These are phyloP conservation scores for Dinocampus coccinellae DNA, from an alignment of 2,888 invertebrate species.

Conservation along the genomic window DNA sequence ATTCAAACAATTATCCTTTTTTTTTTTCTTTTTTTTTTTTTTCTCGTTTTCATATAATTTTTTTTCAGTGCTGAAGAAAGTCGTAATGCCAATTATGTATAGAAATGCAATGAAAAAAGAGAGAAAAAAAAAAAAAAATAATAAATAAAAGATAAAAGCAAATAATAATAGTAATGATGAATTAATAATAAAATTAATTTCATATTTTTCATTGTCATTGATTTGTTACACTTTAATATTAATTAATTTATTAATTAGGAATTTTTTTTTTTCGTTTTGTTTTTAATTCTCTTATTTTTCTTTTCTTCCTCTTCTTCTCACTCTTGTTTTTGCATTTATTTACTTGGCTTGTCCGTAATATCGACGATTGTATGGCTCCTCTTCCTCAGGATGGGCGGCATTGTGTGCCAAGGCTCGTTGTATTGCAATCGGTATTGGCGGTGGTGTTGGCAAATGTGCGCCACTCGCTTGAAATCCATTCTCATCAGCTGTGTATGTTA, in stretches of 20 bases:
- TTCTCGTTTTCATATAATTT: no score
- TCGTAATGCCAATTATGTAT: neutral
- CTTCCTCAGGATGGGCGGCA: conserved; percentile 70
- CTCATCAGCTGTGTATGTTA: conserved; percentile 79
- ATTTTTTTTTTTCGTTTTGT: neutral
- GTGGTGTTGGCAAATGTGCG: conserved; percentile 84
- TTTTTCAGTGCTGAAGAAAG: neutral
- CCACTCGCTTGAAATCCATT: conserved; percentile 80
- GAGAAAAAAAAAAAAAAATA: no score
- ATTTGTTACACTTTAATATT: no score
- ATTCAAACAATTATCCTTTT: neutral
- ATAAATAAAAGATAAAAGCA: no score
- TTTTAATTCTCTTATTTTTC: neutral
- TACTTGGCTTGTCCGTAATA: conserved; percentile 45
- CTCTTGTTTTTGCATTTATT: conserved; percentile 8
- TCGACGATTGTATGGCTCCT: conserved; percentile 61
- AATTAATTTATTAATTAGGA: no score
- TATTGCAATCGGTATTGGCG: conserved; percentile 84
- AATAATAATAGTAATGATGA: no score
- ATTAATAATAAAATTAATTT: no score
- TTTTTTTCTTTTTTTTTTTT: neutral
- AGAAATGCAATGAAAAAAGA: neutral
- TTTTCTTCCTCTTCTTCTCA: conserved; percentile 13
- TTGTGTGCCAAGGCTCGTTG: conserved; percentile 77
- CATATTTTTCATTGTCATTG: no score